Conservation (phyloP, 2,113 vertebrate species). For the Psilopogon haemacephalus region DNA sequence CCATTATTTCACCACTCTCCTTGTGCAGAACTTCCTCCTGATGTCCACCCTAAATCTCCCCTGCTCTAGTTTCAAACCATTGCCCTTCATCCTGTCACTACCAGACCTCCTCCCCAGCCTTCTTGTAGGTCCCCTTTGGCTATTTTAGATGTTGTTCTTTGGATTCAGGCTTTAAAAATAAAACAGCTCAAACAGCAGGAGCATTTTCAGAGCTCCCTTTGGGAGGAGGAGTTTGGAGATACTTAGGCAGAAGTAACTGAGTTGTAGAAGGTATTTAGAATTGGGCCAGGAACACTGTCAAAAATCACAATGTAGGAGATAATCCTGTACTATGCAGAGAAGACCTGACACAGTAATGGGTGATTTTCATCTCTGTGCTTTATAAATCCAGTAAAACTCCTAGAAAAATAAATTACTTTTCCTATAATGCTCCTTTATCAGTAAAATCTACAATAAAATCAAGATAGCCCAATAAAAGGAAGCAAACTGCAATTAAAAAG, state of each 20-base stretch:
- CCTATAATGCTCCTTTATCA: not conserved
- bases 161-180: not conserved
- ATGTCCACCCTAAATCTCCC: no score
- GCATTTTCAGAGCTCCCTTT: not conserved
- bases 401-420: slow-evolving; percentile 5
- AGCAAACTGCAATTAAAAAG: slow-evolving; percentile 23
- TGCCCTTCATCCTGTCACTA: no score
- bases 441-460: slow-evolving; percentile 31
- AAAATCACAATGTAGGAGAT: not conserved
- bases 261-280: not conserved
- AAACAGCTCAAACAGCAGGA: not conserved
- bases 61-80: no score
- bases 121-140: no score
- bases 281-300: not conserved
- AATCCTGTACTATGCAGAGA: not conserved
- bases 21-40: no score
- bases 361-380: not conserved
- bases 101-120: no score
- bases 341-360: not conserved
- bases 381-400: not conserved
- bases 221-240: not conserved
- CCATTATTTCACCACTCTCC: no score
- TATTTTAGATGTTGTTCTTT: not conserved
- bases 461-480: slow-evolving; percentile 22
- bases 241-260: not conserved